Base-by-base conservation (phyloP, 2,113 vertebrate genomes). In the Pseudonaja textilis region DNA sequence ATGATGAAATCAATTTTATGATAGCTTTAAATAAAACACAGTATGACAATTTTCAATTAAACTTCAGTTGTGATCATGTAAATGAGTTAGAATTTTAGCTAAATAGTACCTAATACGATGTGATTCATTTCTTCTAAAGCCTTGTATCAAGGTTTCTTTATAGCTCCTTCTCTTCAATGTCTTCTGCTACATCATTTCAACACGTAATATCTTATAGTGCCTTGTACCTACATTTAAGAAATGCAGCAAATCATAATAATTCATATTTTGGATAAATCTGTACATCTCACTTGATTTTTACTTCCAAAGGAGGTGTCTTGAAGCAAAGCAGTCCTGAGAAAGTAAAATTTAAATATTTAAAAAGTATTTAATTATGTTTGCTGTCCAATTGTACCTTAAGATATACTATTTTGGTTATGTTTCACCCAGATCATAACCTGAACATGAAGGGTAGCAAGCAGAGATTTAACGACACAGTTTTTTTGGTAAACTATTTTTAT, bases 21-120 rank as follows among this genome's bases (percentile, higher is more conserved):
- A 0, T 86, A 86, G 87, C 91, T 74, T 57, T 52, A 45, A 45
- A 45, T 45, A n/a, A 64, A 64, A 14, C 89, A 45, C 0, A 88
- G 59, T 47, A 39, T 91, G 89, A 92, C 34, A 93, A 93, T 96
- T 95, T 91, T 91, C 34, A 52, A 95, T 94, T 93, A 93, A 91
- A 94, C 93, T 96, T 61, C 54, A 69, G 0, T 92, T 90, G 87
- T 91, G 89, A 54, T 88, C 87, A 34, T 47, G 87, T 55, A 93
- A 89, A 96, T 56, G 69, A 94, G 74, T 91, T n/a, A 86, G 64
- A 88, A 61, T 90, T 95, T 89, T 61, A 93, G 26, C 88, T 95
- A 90, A 93, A 0, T 0, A 93, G 81, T 92, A 93, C 96, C 96
- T 94, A 96, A 87, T 87, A 87, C 85, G 95, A 74, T 59, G 93